These are phyloP conservation scores for Bradypodion pumilum DNA, from an alignment of 2,797 vertebrate species.

Conservation along the genomic window DNA sequence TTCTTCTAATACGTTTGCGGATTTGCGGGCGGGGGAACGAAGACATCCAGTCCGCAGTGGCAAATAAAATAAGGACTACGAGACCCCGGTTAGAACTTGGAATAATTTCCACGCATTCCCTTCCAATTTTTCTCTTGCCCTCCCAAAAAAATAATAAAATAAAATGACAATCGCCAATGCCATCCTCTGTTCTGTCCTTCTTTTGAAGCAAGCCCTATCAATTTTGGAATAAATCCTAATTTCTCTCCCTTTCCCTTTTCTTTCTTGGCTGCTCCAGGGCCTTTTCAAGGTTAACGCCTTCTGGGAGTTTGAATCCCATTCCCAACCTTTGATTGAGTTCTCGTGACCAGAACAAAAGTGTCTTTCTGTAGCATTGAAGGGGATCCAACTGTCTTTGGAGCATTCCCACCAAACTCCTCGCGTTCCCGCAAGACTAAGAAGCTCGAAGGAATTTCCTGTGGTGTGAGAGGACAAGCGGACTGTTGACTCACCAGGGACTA, in stretches of 20 bases:
- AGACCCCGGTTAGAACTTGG: too few relatives aligned
- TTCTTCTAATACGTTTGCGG: too few relatives aligned
- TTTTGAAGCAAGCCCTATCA: too few relatives aligned
- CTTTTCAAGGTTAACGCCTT: background rate
- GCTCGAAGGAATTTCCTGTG: background rate
- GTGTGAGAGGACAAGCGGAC: background rate
- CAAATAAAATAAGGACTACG: too few relatives aligned
- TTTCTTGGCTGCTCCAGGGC: fast-evolving
- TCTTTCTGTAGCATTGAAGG: background rate
- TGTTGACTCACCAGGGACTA: background rate
- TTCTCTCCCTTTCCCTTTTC: background rate
- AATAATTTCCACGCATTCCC: background rate
- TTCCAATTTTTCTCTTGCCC: background rate
- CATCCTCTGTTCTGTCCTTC: too few relatives aligned
- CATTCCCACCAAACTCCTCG: background rate
- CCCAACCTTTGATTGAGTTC: background rate
- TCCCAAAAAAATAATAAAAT: too few relatives aligned
- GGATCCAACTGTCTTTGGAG: too few relatives aligned
- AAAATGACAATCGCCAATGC: too few relatives aligned
- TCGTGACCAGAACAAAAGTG: background rate
- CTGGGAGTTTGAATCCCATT: background rate
- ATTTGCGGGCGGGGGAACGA: too few relatives aligned
- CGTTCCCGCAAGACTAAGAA: background rate
- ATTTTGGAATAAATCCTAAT: background rate
- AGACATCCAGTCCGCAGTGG: too few relatives aligned